A percentile compares a stretch with the other conserved stretches of the same genome.
Evolutionary conservation across 2,797 vertebrate genomes (phyloP).

Genomic region (Forpus xanthops): DNA sequence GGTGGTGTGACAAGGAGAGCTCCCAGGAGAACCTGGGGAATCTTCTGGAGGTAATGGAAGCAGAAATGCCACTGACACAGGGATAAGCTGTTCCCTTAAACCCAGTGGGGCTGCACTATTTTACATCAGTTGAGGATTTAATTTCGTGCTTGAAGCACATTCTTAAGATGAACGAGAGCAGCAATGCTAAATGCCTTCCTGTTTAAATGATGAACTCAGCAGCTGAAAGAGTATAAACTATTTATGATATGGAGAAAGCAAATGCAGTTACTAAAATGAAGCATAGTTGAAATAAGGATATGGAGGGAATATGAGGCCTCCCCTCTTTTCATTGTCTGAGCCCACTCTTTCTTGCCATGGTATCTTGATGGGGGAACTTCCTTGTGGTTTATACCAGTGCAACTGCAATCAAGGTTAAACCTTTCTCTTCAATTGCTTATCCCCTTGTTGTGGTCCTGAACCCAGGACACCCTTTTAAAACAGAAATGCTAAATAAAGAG

Average conservation of each 20-base stretch:
- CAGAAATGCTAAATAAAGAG: neutral
- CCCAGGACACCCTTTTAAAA: neutral
- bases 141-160: neutral
- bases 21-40: neutral
- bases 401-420: neutral
- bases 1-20: neutral
- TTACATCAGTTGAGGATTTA: neutral
- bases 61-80: neutral
- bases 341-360: neutral
- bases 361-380: neutral
- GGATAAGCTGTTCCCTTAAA: neutral
- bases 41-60: neutral
- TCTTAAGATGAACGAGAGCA: neutral
- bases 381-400: neutral
- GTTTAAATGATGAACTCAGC: conserved; percentile 11
- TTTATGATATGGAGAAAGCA: conserved; percentile 4
- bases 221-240: conserved; percentile 36
- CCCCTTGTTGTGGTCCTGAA: neutral
- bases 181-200: conserved; percentile 13
- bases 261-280: neutral
- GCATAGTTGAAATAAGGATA: conserved; percentile 62
- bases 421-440: neutral
- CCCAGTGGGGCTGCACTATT: neutral
- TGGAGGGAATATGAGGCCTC: conserved; percentile 10
- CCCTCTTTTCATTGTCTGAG: neutral